Percentiles rank a stretch among this genome's conserved stretches.
Conservation (phyloP, 2,888 invertebrate genomes). For the Lithodes maja region DNA sequence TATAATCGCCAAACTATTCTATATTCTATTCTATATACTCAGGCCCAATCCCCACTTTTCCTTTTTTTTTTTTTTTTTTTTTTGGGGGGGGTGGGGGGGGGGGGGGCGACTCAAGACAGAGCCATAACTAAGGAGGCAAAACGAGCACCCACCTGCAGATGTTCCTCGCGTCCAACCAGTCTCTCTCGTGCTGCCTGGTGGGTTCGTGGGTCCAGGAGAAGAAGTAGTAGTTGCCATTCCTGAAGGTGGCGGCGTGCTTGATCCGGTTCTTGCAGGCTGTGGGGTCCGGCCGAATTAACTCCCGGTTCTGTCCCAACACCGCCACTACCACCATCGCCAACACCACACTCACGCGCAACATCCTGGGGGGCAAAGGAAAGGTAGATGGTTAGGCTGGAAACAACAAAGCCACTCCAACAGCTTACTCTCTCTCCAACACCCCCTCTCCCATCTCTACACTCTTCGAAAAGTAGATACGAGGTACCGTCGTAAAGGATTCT, state of each 20-base stretch:
- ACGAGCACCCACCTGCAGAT: constrained; percentile 68
- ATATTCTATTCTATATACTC: too few species aligned
- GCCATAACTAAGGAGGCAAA: background rate
- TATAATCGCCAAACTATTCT: too few species aligned
- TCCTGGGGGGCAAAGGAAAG: background rate
- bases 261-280: constrained; percentile 63
- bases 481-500: too few species aligned
- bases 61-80: too few species aligned
- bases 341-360: constrained; percentile 43
- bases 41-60: too few species aligned
- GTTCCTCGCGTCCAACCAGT: constrained; percentile 71
- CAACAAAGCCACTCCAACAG: too few species aligned
- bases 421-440: too few species aligned
- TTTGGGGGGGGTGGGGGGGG: too few species aligned
- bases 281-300: constrained; percentile 69
- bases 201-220: constrained; percentile 71
- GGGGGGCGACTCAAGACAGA: too few species aligned
- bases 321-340: constrained; percentile 43
- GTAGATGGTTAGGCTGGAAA: background rate
- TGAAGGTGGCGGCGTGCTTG: constrained; percentile 66
- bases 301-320: constrained; percentile 35
- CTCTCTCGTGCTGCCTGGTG: constrained; percentile 70
- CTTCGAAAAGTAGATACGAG: too few species aligned
- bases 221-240: constrained; percentile 71
- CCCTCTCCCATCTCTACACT: too few species aligned